Evolutionary conservation across 2,797 vertebrate species (phyloP).

Genomic region (Pseudochaenichthys georgianus): DNA sequence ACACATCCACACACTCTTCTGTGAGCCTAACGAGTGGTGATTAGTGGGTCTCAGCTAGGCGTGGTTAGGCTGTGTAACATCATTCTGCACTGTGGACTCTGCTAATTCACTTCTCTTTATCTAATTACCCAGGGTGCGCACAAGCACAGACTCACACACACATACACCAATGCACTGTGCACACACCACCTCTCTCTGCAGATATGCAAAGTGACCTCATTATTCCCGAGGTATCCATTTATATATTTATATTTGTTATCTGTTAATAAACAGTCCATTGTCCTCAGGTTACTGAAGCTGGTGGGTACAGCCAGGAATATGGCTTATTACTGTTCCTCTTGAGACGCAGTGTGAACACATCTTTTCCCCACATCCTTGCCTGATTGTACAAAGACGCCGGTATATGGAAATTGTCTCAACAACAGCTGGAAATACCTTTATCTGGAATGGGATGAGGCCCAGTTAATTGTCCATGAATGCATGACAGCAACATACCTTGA

Average conservation of each 20-base stretch:
- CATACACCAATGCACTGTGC: slow-evolving; percentile 4
- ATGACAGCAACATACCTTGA: background rate
- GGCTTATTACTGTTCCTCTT: slow-evolving; percentile 52
- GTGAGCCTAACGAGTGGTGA: slow-evolving; percentile 91
- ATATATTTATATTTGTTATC: slow-evolving; percentile 69
- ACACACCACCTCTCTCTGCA: slow-evolving; percentile 59
- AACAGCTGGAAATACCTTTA: slow-evolving; percentile 2
- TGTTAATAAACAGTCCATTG: slow-evolving; percentile 69
- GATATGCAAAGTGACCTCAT: slow-evolving; percentile 78
- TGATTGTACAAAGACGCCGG: slow-evolving; percentile 1
- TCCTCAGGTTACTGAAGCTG: slow-evolving; percentile 61
- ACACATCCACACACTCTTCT: slow-evolving; percentile 50
- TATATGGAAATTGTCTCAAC: slow-evolving; percentile 11
- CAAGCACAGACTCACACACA: slow-evolving; percentile 63
- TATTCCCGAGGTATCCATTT: slow-evolving; percentile 67
- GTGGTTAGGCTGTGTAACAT: slow-evolving; percentile 87
- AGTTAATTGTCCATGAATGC: background rate
- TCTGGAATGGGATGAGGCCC: background rate
- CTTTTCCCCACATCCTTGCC: slow-evolving; percentile 19
- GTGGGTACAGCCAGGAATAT: slow-evolving; percentile 46
- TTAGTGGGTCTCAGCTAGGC: slow-evolving; percentile 89
- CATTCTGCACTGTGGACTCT: slow-evolving; percentile 90
- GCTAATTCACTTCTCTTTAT: slow-evolving; percentile 93
- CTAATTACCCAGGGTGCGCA: slow-evolving; percentile 92
- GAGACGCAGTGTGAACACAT: slow-evolving; percentile 42